Evolutionary conservation across 2,888 invertebrate species (phyloP).

Genomic region (Cataglyphis cursor): DNA sequence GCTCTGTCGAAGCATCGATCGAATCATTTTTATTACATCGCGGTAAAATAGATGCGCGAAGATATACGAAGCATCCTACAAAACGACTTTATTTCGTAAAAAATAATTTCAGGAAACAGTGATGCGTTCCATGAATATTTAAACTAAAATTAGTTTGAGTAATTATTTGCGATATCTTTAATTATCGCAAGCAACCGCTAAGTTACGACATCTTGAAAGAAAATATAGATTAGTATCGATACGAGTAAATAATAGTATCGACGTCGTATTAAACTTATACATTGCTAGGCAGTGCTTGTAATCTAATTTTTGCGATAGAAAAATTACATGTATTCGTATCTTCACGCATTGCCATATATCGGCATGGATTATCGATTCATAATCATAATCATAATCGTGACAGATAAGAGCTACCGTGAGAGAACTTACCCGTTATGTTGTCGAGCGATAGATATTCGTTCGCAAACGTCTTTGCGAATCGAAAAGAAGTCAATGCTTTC

Average conservation of each 20-base stretch:
- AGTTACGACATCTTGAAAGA: neutral
- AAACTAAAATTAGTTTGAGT: neutral
- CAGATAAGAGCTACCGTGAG: conserved; percentile 65
- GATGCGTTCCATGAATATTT: neutral
- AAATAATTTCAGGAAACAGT: neutral
- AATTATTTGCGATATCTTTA: neutral
- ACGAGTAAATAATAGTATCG: conserved; percentile 15
- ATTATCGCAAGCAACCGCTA: neutral
- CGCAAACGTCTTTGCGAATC: neutral
- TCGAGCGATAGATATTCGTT: neutral
- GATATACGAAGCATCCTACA: neutral
- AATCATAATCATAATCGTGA: conserved; percentile 73
- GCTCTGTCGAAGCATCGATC: conserved; percentile 34
- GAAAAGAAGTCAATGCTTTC: neutral
- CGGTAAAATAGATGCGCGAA: neutral
- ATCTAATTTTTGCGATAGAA: conserved; percentile 8
- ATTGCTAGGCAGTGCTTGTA: neutral
- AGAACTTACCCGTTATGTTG: conserved; percentile 5
- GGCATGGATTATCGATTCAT: conserved; percentile 73
- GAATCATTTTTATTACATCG: conserved; percentile 22
- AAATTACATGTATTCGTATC: conserved; percentile 45
- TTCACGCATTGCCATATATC: conserved; percentile 56
- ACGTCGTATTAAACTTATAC: neutral
- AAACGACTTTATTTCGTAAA: neutral
- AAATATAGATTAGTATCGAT: neutral